These are phyloP conservation scores for Brevipalpus yothersi DNA, from an alignment of 1,140 invertebrate genomes.

Conservation along the genomic window DNA sequence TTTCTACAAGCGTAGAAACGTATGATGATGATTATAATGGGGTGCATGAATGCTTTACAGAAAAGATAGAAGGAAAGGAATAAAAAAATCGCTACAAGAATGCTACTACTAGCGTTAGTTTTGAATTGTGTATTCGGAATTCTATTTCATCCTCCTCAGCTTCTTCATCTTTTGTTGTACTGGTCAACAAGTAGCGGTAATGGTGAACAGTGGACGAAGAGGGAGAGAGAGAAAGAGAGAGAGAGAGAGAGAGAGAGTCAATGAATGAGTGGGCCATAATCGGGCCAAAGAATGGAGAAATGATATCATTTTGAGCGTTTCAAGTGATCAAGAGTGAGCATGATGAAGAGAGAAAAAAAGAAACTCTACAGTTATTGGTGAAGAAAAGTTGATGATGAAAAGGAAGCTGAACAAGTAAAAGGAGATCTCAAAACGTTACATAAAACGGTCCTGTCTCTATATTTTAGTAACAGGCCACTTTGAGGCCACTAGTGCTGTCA, in stretches of 20 bases:
- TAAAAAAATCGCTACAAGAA: not conserved
- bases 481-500: not conserved
- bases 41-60: not conserved
- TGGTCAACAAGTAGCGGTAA: not conserved
- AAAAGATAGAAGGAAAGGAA: not conserved
- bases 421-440: not conserved
- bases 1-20: not conserved
- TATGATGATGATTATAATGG: not conserved
- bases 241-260: not conserved
- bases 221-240: not conserved
- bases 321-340: not conserved
- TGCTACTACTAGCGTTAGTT: not conserved
- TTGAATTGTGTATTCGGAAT: not conserved
- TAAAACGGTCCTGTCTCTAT: not conserved
- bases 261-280: not conserved
- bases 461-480: not conserved
- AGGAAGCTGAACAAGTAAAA: not conserved
- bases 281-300: not conserved
- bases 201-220: not conserved
- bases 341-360: not conserved
- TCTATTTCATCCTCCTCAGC: not conserved
- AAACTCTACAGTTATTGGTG: not conserved
- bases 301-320: not conserved
- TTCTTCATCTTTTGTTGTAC: not conserved
- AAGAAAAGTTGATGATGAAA: not conserved